Evolutionary conservation across 2,113 vertebrate genomes (phyloP), one percentile per base, ranked within the genome.

Genomic region (Mesitornis unicolor): DNA sequence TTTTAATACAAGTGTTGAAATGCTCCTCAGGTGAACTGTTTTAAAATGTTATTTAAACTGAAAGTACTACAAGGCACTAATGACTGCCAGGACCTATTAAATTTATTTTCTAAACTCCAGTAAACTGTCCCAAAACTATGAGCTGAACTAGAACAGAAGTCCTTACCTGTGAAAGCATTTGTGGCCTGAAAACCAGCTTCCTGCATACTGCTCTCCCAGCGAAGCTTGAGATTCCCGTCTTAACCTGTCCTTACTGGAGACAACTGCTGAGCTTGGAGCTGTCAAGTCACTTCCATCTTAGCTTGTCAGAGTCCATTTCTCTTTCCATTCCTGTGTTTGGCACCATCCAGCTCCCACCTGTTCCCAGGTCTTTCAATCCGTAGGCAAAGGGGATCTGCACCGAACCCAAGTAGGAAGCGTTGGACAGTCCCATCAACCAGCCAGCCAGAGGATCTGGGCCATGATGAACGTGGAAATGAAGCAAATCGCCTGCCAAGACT

Each of bases 101-200:
- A n/a, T 19, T 56, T 26, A 35, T 93, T 78, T 71, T 70, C 47
- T n/a, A 16, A 93, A 77, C 38, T 56, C 35, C 42, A 53, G 22
- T 8, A 84, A 81, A 43, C 7, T 50, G 3, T 60, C 51, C 25
- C 73, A 51, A 84, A 71, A 85, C 38, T 28, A 78, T 19, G 47
- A 43, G 15, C 3, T 12, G 51, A 87, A 82, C 60, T 31, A 47
- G 50, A 98, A 89, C 16, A 69, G 36, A 94, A 83, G 65, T 67
- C 36, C 98, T 98, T 98, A 99, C 99, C 99, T 99, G 99, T 99
- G 98, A 99, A 99, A 98, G 99, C 98, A 97, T 99, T 98, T 97
- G 99, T 99, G 98, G 99, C 99, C 97, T 99, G 99, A 98, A 98
- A 98, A 98, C 99, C 99, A 98, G 99, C 99, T 98, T 99, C 99